Conservation (phyloP, 2,888 invertebrate species). For the Lasioglossum figueresi region DNA sequence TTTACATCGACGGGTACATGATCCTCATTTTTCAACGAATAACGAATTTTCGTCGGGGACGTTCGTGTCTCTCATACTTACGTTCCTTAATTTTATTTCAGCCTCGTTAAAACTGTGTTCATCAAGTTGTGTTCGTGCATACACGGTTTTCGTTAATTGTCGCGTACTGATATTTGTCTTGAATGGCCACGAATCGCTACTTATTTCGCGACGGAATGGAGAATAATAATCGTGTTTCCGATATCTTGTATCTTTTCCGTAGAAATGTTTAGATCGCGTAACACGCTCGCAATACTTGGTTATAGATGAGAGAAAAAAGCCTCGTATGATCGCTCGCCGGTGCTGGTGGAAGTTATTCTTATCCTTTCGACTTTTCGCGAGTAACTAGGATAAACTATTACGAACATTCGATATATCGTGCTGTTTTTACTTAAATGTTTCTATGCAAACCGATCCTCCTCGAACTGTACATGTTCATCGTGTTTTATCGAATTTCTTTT, state of each 20-base stretch:
- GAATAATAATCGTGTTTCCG: constrained; percentile 30
- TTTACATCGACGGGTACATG: constrained; percentile 31
- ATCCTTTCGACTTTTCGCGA: constrained; percentile 19
- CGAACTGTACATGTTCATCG: constrained; percentile 35
- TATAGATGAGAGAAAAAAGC: constrained; percentile 13
- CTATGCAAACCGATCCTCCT: constrained; percentile 23
- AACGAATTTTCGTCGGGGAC: neutral
- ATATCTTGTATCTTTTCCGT: constrained; percentile 5
- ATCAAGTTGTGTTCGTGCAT: neutral
- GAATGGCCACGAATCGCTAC: constrained; percentile 5
- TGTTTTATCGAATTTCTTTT: constrained; percentile 32
- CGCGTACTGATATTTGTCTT: neutral
- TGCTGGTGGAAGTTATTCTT: constrained; percentile 41
- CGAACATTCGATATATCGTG: constrained; percentile 26
- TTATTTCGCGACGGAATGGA: constrained; percentile 25
- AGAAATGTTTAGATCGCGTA: constrained; percentile 15
- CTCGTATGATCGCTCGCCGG: constrained; percentile 33
- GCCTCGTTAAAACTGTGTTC: neutral
- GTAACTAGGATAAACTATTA: constrained; percentile 24
- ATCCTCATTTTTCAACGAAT: constrained; percentile 26
- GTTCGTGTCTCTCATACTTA: neutral
- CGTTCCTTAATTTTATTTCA: constrained; percentile 21
- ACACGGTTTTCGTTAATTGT: constrained; percentile 26
- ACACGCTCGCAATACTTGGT: neutral
- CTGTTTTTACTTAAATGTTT: constrained; percentile 49